Evolutionary conservation across 1,140 invertebrate genomes (phyloP).

Genomic region (Colletes latitarsis): DNA sequence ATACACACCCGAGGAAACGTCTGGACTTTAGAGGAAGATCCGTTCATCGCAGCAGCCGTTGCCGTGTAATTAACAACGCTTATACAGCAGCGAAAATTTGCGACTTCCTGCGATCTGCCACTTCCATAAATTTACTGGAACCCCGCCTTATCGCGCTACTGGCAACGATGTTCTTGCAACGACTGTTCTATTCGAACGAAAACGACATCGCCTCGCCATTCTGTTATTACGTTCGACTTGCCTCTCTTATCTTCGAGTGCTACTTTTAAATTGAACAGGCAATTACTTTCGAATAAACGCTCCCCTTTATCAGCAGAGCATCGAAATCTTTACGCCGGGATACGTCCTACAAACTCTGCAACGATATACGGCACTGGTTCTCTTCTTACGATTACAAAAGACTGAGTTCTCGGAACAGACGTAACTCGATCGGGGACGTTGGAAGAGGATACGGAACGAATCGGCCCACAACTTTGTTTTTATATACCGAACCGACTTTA

Average conservation of each 20-base stretch:
- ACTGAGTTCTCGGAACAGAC: too few relatives aligned
- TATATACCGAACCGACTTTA: too few relatives aligned
- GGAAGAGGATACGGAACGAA: too few relatives aligned
- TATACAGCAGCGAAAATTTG: constrained; percentile 49
- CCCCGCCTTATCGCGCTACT: neutral
- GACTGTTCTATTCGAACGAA: constrained; percentile 1
- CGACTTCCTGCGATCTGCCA: constrained; percentile 48
- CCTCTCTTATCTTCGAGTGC: neutral
- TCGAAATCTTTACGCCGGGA: neutral
- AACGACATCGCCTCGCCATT: neutral
- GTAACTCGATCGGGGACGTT: too few relatives aligned
- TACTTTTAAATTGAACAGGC: neutral
- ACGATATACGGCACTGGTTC: neutral
- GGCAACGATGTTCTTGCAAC: neutral
- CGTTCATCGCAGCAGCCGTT: constrained; percentile 6
- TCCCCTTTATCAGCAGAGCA: neutral
- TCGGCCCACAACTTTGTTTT: too few relatives aligned
- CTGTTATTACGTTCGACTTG: neutral
- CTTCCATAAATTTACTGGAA: constrained; percentile 46
- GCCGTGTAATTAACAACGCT: constrained; percentile 45
- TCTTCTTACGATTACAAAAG: too few relatives aligned
- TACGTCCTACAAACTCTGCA: too few relatives aligned
- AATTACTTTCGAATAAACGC: constrained; percentile 15
- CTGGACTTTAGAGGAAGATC: neutral
- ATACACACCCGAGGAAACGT: neutral